Evolutionary conservation across 1,140 invertebrate genomes (phyloP).

Genomic region (Micrasema longulum): DNA sequence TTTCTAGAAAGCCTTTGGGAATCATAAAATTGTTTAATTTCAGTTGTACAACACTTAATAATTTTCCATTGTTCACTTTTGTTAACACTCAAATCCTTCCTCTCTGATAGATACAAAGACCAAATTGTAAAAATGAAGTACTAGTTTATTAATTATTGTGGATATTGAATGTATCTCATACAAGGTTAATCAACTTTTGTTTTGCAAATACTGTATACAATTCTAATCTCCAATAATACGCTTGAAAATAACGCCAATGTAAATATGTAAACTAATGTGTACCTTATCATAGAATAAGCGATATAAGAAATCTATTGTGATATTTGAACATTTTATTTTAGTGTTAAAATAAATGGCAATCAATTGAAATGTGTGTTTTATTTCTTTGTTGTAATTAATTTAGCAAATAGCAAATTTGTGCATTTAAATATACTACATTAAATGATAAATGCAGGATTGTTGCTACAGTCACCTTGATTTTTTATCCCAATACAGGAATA

Average conservation of each 20-base stretch:
- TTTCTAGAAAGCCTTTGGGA: too few relatives aligned
- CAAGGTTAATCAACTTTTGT: not conserved
- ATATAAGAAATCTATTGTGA: slow-evolving; percentile 36
- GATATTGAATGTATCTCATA: too few relatives aligned
- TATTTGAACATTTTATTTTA: slow-evolving; percentile 29
- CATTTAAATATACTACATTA: not conserved
- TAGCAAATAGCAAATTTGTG: not conserved
- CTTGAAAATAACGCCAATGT: slow-evolving; percentile 21
- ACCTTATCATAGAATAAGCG: slow-evolving; percentile 18
- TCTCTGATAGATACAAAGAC: too few relatives aligned
- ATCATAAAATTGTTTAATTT: too few relatives aligned
- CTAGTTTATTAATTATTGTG: too few relatives aligned
- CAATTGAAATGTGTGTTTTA: slow-evolving; percentile 3
- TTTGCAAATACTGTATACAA: not conserved
- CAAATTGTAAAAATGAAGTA: too few relatives aligned
- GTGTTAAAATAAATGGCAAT: slow-evolving; percentile 30
- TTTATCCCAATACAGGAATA: too few relatives aligned
- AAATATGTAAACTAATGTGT: slow-evolving; percentile 25
- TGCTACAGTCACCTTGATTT: too few relatives aligned
- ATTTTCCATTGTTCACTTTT: too few relatives aligned
- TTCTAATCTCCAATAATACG: not conserved
- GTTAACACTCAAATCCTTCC: too few relatives aligned
- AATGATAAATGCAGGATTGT: too few relatives aligned
- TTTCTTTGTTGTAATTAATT: not conserved
- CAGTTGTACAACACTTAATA: too few relatives aligned